Evolutionary conservation across 2,113 vertebrate species (phyloP).

Genomic region (Chloebia gouldiae): DNA sequence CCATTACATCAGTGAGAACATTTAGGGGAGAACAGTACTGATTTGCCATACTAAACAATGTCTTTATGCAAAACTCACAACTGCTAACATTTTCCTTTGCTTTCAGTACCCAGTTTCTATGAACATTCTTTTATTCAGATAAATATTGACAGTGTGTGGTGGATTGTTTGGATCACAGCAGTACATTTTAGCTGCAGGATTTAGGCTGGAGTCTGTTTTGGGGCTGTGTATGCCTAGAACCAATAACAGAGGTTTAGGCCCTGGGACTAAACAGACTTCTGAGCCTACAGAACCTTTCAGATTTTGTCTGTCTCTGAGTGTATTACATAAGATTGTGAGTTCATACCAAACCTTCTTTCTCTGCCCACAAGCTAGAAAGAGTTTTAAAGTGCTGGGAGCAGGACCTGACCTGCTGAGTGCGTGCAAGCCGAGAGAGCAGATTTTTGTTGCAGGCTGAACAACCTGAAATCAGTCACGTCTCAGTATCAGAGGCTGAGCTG

Average conservation of each 20-base stretch:
- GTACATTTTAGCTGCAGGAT: neutral
- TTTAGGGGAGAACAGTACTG: neutral
- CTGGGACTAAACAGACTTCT: neutral
- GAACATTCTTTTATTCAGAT: neutral
- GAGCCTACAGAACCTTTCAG: neutral
- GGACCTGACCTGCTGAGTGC: neutral
- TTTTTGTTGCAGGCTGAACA: neutral
- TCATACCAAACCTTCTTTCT: neutral
- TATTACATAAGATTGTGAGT: neutral
- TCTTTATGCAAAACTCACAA: neutral
- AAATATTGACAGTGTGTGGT: neutral
- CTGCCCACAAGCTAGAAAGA: neutral
- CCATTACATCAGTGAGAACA: neutral
- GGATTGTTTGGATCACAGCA: neutral
- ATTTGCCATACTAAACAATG: neutral
- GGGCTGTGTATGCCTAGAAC: neutral
- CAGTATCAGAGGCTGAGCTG: neutral
- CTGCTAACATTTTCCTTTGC: neutral
- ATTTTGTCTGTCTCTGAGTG: neutral
- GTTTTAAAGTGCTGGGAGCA: neutral
- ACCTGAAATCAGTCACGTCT: neutral
- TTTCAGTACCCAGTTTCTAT: neutral
- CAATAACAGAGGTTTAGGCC: neutral
- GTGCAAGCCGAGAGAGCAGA: neutral
- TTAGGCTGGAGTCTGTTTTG: neutral